These are phyloP conservation scores for Acanthoscelides obtectus DNA, from an alignment of 2,888 invertebrate genomes.

Conservation along the genomic window DNA sequence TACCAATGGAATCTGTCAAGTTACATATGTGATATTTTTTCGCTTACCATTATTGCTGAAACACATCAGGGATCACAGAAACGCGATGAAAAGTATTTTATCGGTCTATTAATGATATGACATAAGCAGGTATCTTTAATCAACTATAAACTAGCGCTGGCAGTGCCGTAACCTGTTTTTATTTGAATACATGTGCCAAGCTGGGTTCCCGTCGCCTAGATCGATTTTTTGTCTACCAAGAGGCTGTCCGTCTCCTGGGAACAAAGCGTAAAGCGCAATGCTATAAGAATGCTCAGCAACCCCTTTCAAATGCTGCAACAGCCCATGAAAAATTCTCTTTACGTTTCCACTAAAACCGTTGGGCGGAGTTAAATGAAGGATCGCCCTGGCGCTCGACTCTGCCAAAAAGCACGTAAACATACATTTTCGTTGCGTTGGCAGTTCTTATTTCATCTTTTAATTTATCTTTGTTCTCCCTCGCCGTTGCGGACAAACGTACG, in stretches of 20 bases:
- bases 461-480: background rate
- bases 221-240: too few relatives aligned
- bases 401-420: background rate
- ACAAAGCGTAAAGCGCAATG: background rate
- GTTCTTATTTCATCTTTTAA: background rate
- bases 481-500: background rate
- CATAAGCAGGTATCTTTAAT: too few relatives aligned
- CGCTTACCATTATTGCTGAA: too few relatives aligned
- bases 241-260: background rate
- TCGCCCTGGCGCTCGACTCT: background rate
- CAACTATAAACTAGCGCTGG: too few relatives aligned
- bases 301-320: background rate
- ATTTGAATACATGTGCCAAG: too few relatives aligned
- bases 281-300: background rate
- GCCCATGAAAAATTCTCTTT: background rate
- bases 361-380: background rate
- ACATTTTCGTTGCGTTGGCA: background rate
- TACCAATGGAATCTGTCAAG: too few relatives aligned
- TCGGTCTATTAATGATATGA: too few relatives aligned
- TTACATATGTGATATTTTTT: too few relatives aligned
- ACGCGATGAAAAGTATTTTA: too few relatives aligned
- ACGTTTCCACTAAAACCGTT: background rate
- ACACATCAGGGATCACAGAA: too few relatives aligned
- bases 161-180: too few relatives aligned
- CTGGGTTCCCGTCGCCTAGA: too few relatives aligned